Base-by-base conservation (phyloP, 2,888 invertebrate genomes). In the Odontothrips loti region DNA sequence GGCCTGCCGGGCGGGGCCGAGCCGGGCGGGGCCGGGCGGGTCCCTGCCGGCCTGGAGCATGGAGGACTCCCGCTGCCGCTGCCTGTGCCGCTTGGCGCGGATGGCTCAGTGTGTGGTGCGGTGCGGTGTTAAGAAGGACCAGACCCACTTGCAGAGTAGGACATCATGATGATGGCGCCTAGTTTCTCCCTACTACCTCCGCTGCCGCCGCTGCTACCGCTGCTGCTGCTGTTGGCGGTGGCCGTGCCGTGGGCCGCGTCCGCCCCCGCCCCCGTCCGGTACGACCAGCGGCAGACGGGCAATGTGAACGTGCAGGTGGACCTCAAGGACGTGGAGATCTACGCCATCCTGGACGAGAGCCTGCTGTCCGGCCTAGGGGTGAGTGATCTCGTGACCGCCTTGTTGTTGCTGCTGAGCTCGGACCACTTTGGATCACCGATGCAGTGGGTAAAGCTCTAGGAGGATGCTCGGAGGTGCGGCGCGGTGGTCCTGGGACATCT, bases 231-330 rank as follows among this genome's bases (percentile, higher is more conserved):
- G 47, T 47, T 48, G 47, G 20, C 58, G 51, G 8, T 80, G 6
- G 17, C 34, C 29, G 80, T 63, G 29, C 47, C 79, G 29, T 10
- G 27, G 47, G 48, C 51, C 63, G 23, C 63, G n/a, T 80, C 79
- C 63, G 82, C 82, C 63, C 82, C 83, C 80, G 82, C 83, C 63
- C 82, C 83, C 80, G 81, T 83, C 75, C 82, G 83, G 79, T 90
- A 88, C 87, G 94, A 95, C 87, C 94, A 95, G 87, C 90, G 93
- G 79, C 95, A 95, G 88, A 91, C 90, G 6, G 95, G 95, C 29
- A 92, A 93, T 84, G 90, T 93, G 84, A 95, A 95, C 87, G 92
- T 95, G 84, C 94, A 94, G 86, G 89, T 95, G 83, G 93, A 93
- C 87, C 88, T 95, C 83, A 95, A 94, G 88, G 93, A 95, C 87